Percentiles rank a stretch among this genome's conserved stretches.
These are phyloP conservation scores for Cantharis rufa DNA, from an alignment of 2,888 invertebrate genomes.

Conservation along the genomic window DNA sequence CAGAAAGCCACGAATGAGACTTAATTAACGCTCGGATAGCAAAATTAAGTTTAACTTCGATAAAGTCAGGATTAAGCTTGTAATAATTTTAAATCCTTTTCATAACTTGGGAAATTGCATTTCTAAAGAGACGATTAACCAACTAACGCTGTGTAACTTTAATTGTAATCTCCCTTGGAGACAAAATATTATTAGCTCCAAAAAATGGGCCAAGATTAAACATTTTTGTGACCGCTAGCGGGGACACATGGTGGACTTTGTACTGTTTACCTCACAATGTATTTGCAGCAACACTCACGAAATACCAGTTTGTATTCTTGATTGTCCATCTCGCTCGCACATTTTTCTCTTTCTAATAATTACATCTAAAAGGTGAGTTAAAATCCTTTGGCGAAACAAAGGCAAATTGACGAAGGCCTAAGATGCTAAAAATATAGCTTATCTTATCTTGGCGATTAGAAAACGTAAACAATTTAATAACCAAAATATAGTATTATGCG, in stretches of 20 bases:
- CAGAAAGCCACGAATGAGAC: not conserved
- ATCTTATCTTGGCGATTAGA: not conserved
- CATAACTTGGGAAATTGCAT: not conserved
- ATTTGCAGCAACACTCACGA: conserved; percentile 24
- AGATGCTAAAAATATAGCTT: not conserved
- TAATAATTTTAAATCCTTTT: not conserved
- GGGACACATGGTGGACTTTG: conserved; percentile 38
- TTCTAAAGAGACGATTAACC: not conserved
- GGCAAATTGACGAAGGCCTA: not conserved
- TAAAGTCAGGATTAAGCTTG: not conserved
- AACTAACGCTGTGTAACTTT: not conserved
- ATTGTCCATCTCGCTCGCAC: not conserved
- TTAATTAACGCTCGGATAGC: not conserved
- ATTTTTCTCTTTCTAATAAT: not conserved
- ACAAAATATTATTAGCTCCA: not conserved
- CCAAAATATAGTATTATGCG: not conserved
- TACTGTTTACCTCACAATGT: conserved; percentile 38
- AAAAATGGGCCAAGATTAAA: not conserved
- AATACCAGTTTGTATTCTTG: conserved; percentile 13
- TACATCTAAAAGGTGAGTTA: not conserved
- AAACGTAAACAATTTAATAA: not conserved
- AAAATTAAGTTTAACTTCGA: not conserved
- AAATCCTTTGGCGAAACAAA: not conserved
- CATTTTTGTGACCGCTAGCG: conserved; percentile 31
- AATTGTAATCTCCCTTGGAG: not conserved